Evolutionary conservation across 2,797 vertebrate genomes (phyloP), one percentile per base, ranked within the genome.

Genomic region (Harpagifer antarcticus): DNA sequence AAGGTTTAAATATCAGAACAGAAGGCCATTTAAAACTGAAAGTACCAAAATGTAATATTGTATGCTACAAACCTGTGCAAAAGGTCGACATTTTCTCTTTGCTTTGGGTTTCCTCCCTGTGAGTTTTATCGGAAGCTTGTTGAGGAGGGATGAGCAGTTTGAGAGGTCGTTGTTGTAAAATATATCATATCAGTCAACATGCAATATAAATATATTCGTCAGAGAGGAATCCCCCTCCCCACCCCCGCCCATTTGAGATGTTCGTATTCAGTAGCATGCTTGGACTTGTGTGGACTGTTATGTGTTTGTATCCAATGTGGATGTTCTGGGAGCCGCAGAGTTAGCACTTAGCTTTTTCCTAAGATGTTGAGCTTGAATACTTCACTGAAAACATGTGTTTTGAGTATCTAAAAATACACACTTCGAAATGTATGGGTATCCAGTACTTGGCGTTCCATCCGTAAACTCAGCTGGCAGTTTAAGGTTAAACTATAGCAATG

Each of bases 1-100:
- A 86, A 88, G 68, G 82, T 92, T 91, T 89, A 90, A 91, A 91
- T 91, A 91, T 89, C 75, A 84, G 54, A 92, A 72, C 64, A 84
- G 83, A 91, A 88, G 86, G 88, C 90, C 88, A 92, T 93, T 92
- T 89, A 79, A 88, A 93, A 90, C 72, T 71, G 78, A 90, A 93
- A 90, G 85, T 93, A 95, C 94, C 93, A 94, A 95, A 95, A 95
- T 93, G 86, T 93, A 85, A 92, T 81, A 89, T 76, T 89, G 86
- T 94, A 89, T 91, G 92, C 90, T 91, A 90, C 87, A 92, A 91
- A 87, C 86, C 88, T 91, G 86, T 89, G 90, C 91, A 91, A 93
- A 91, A 88, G 84, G 73, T 93, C 85, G 82, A 87, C 69, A 62
- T 76, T 75, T 91, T 90, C 70, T 89, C 83, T 80, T 58, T 89